Evolutionary conservation across 2,888 invertebrate genomes (phyloP).

Genomic region (Drosophila nigricruria): DNA sequence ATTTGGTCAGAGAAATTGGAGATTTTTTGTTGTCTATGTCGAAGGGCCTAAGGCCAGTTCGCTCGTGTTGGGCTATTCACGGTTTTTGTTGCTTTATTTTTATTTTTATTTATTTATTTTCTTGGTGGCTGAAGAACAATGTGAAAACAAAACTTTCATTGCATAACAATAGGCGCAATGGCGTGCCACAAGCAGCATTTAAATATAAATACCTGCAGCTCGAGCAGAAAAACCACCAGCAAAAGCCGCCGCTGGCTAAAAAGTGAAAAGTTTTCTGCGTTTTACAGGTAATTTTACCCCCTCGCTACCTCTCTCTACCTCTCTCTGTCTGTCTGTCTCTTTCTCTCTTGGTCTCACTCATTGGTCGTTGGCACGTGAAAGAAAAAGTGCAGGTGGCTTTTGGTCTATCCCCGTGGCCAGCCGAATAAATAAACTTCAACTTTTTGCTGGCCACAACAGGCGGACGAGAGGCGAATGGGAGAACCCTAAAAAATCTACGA

Average conservation of each 20-base stretch:
- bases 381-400: constrained; percentile 77
- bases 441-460: constrained; percentile 63
- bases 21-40: constrained; percentile 7
- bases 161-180: constrained; percentile 79
- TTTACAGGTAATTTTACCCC: constrained; percentile 60
- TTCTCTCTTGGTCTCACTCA: not conserved
- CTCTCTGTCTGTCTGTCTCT: constrained; percentile 10
- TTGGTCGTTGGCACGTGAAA: constrained; percentile 67
- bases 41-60: constrained; percentile 4
- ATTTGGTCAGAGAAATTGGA: constrained; percentile 11
- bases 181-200: constrained; percentile 75
- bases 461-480: constrained; percentile 3
- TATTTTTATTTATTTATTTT: not conserved
- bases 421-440: constrained; percentile 75
- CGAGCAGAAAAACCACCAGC: constrained; percentile 51
- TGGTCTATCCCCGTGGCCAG: constrained; percentile 44
- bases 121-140: constrained; percentile 42
- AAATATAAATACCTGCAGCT: constrained; percentile 79
- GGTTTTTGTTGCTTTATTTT: not conserved
- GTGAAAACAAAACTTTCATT: constrained; percentile 72
- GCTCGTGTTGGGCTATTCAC: constrained; percentile 2
- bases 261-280: constrained; percentile 68
- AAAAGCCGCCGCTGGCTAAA: constrained; percentile 53
- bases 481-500: constrained; percentile 23
- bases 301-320: constrained; percentile 12